Conservation (phyloP, 2,113 vertebrate species). For the Plotosus lineatus region DNA sequence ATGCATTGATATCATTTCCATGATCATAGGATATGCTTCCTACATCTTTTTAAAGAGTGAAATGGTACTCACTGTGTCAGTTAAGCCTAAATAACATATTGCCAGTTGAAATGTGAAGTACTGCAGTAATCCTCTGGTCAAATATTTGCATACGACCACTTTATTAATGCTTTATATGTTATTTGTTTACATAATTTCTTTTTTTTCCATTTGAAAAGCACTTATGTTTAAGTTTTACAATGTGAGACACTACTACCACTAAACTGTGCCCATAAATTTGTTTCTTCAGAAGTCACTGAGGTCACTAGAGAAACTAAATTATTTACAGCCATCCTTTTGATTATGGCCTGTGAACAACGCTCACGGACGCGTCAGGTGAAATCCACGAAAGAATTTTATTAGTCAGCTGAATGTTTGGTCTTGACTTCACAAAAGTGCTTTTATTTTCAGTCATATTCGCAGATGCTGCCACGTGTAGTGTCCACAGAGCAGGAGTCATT, state of each 20-base stretch:
- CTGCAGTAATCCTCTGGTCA: too few species aligned
- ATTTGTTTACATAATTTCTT: not conserved
- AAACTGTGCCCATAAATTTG: not conserved
- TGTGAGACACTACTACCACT: not conserved
- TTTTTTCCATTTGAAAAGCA: not conserved
- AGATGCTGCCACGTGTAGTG: conserved; percentile 80
- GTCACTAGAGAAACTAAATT: not conserved
- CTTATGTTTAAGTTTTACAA: not conserved
- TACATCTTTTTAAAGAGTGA: too few species aligned
- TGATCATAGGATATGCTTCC: too few species aligned
- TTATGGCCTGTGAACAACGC: conserved; percentile 67
- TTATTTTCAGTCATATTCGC: conserved; percentile 66
- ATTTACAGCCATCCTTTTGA: not conserved
- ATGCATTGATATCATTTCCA: too few species aligned
- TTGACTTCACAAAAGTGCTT: not conserved
- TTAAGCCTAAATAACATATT: too few species aligned
- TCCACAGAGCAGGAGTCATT: conserved; percentile 85
- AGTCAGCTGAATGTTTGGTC: not conserved
- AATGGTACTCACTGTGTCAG: too few species aligned
- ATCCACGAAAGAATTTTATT: not conserved
- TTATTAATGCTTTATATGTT: not conserved
- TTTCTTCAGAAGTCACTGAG: not conserved
- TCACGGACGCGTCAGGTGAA: conserved; percentile 60
- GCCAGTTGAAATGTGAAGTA: too few species aligned
- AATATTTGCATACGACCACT: not conserved